Percentiles rank a stretch among this genome's conserved stretches.
phyloP scores from a whole-genome alignment of 1,140 invertebrate genomes.

The Thaumatotibia leucotreta region DNA sequence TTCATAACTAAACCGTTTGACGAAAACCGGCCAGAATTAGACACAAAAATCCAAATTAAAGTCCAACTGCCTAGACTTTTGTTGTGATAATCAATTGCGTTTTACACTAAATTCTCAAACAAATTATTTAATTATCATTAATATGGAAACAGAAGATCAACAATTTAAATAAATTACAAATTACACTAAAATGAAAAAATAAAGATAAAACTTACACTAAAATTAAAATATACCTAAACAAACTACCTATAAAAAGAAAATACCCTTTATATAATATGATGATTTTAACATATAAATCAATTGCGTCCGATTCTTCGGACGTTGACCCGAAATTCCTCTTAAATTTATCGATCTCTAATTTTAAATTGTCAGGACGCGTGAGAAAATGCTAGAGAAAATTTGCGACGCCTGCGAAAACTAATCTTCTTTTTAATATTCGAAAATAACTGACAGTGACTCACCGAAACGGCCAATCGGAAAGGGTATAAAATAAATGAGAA shows the following conservation, averaged over 20 bases:
- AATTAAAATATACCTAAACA: no score
- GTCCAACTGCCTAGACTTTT: conserved; percentile 47
- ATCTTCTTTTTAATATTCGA: conserved; percentile 3
- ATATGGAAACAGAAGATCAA: no score
- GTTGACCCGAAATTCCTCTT: conserved; percentile 57
- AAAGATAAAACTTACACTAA: no score
- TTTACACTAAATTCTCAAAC: no score
- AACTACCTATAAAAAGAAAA: no score
- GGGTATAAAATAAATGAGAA: conserved; percentile 11
- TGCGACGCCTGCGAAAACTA: not conserved
- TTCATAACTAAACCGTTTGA: conserved; percentile 60
- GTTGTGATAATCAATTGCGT: conserved; percentile 50
- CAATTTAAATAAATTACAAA: no score
- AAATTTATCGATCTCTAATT: conserved; percentile 50
- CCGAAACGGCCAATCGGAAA: conserved; percentile 4
- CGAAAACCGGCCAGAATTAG: conserved; percentile 67
- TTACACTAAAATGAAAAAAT: no score
- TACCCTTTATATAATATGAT: no score
- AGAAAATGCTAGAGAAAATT: not conserved
- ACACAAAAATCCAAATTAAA: conserved; percentile 66
- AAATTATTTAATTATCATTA: no score
- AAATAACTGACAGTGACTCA: conserved; percentile 5
- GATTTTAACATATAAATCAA: no score
- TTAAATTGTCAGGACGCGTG: conserved; percentile 21
- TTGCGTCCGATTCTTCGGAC: conserved; percentile 40